Evolutionary conservation across 2,797 vertebrate genomes (phyloP).

Genomic region (Babyrousa celebensis): DNA sequence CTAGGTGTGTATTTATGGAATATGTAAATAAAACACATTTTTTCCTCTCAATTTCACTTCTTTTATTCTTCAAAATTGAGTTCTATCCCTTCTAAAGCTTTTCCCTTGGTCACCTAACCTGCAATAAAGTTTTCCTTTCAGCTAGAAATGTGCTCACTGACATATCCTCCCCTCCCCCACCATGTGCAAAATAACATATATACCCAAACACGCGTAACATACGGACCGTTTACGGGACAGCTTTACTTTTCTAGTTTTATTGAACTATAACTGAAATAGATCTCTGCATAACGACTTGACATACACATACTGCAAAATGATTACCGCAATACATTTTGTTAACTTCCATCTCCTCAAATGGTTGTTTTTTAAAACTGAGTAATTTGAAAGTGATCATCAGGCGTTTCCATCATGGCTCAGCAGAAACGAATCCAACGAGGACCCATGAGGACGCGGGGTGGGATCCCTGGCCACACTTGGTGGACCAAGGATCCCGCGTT

Average conservation of each 20-base stretch:
- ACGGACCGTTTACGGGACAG: not conserved
- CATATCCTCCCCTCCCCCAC: not conserved
- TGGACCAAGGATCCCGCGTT: too few species aligned
- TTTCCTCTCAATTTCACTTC: slow-evolving; percentile 1
- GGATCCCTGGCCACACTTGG: too few species aligned
- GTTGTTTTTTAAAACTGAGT: not conserved
- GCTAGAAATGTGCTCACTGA: not conserved
- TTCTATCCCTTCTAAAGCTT: not conserved
- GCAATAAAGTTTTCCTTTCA: not conserved
- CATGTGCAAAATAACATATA: not conserved
- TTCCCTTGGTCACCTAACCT: not conserved
- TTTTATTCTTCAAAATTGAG: slow-evolving; percentile 14
- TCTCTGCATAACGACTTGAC: not conserved
- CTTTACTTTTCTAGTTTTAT: not conserved
- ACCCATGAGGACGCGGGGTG: too few species aligned
- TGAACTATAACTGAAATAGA: not conserved
- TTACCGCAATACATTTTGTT: not conserved
- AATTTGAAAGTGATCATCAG: slow-evolving; percentile 5
- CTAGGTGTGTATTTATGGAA: not conserved
- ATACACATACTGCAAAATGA: not conserved
- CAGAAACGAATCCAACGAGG: too few species aligned
- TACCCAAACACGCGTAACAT: not conserved
- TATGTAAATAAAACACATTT: slow-evolving; percentile 19
- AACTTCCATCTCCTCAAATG: not conserved
- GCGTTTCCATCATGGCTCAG: too few species aligned